Conservation (phyloP, 2,113 vertebrate species). For the Tenebrosternarchus preto region DNA sequence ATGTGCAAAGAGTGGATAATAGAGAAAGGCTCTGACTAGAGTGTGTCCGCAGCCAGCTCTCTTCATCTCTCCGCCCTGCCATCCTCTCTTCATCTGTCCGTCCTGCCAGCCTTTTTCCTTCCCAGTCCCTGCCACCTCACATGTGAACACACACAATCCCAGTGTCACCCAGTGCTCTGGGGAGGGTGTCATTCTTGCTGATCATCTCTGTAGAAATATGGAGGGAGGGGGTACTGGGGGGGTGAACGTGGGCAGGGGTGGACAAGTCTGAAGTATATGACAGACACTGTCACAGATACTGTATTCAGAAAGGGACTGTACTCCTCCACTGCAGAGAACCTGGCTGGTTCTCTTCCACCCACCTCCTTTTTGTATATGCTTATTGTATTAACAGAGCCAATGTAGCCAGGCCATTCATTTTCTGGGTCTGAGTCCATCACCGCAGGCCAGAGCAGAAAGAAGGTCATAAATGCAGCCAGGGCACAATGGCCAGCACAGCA, state of each 20-base stretch:
- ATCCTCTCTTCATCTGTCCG: neutral
- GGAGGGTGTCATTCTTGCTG: too few relatives aligned
- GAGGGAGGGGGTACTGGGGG: too few relatives aligned
- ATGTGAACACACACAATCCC: neutral
- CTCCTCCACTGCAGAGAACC: too few relatives aligned
- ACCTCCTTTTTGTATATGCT: too few relatives aligned
- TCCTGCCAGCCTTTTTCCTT: neutral
- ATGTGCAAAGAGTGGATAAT: neutral
- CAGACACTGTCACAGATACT: too few relatives aligned
- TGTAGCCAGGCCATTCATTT: slow-evolving; percentile 12
- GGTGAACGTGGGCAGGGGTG: too few relatives aligned
- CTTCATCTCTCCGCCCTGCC: neutral
- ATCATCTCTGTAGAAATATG: too few relatives aligned
- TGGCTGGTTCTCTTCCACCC: too few relatives aligned
- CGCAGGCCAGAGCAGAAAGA: slow-evolving; percentile 30
- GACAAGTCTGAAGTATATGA: too few relatives aligned
- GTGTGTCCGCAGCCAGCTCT: neutral
- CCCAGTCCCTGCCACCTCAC: neutral
- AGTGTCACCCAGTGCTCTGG: too few relatives aligned
- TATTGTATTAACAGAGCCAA: too few relatives aligned
- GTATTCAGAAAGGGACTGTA: too few relatives aligned
- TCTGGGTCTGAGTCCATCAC: slow-evolving; percentile 29
- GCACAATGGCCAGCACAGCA: slow-evolving; percentile 23
- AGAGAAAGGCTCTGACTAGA: neutral
- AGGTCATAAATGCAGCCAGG: slow-evolving; percentile 42